These are phyloP conservation scores for Bilobella aurantiaca DNA, from an alignment of 1,140 invertebrate genomes.

Conservation along the genomic window DNA sequence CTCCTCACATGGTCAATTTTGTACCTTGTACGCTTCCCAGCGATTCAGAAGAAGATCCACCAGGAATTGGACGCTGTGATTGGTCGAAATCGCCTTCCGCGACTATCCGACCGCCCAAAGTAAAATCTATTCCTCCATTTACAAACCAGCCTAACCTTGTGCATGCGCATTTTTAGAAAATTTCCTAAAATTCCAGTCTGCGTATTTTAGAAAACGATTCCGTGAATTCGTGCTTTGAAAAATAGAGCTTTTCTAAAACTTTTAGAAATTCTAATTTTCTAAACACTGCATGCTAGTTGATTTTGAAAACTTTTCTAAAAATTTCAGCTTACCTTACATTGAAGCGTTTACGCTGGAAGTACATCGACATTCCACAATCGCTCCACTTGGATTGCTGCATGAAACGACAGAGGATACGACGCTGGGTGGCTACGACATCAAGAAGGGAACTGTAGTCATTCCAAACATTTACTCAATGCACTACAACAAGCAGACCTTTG, in stretches of 20 bases:
- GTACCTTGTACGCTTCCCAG: background rate
- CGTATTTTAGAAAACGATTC: background rate
- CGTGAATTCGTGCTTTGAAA: no score
- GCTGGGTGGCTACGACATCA: background rate
- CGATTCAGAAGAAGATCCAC: background rate
- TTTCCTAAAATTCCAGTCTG: background rate
- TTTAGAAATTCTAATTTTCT: no score
- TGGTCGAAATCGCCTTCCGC: background rate
- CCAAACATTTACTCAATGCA: background rate
- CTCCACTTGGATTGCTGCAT: constrained; percentile 10
- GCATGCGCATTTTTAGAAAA: no score
- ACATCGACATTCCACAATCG: constrained; percentile 4
- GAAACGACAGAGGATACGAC: background rate
- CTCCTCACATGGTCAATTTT: background rate
- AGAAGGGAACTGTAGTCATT: background rate
- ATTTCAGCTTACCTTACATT: constrained; percentile 39
- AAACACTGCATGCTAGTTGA: no score
- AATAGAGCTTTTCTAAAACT: no score
- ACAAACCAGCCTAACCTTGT: no score
- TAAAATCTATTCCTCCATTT: no score
- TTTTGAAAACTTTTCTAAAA: background rate
- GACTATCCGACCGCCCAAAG: background rate
- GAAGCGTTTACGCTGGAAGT: constrained; percentile 22
- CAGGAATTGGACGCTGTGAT: background rate
- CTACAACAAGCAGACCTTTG: constrained; percentile 33